Base-by-base conservation (phyloP, 2,888 invertebrate species). In the Dynastes tityus region DNA sequence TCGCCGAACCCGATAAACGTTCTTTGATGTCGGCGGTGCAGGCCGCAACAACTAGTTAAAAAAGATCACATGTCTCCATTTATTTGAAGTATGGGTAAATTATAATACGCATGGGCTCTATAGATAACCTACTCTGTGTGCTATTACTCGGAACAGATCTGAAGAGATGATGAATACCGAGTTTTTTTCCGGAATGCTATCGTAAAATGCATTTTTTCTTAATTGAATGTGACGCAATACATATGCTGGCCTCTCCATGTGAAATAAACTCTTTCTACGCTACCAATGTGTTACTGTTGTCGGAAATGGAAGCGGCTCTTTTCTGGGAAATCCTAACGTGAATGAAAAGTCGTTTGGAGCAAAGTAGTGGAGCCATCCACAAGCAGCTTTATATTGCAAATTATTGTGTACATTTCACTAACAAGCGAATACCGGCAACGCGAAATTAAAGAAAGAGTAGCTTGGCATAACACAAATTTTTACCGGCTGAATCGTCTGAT, bases 1-100 rank as follows among this genome's bases (percentile, higher is more conserved):
- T 79, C 79, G 76, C 16, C 76, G 64, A 76, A 53, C 76, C 45
- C 76, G 79, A 79, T 79, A 79, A 79, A 70, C 70, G 76, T 64
- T 22, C 79, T 79, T 79, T 79, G 79, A 79, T 79, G 76, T 79
- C 71, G 71, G 53, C 32, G 32, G 70, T 70, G 40, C 29, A 70
- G 70, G 53, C 70, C 70, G 70, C 70, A 37, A 65, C 65, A 58
- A 61, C 51, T 63, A 49, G 63, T 75, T 65, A 45, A 71, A 74
- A 74, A 74, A 53, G 74, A 78, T 75, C 74, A 67, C 78, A 67
- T 74, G 78, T 61, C 61, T 74, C 65, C 53, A 74, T 78, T 73
- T 74, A 73, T 77, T 77, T 77, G 55, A 77, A 77, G 67, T 65
- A 75, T 22, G 53, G 51, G 51, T 75, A 75, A 64, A 49, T 75